Evolutionary conservation across 1,140 invertebrate genomes (phyloP).

Genomic region (Brachionus plicatilis): DNA sequence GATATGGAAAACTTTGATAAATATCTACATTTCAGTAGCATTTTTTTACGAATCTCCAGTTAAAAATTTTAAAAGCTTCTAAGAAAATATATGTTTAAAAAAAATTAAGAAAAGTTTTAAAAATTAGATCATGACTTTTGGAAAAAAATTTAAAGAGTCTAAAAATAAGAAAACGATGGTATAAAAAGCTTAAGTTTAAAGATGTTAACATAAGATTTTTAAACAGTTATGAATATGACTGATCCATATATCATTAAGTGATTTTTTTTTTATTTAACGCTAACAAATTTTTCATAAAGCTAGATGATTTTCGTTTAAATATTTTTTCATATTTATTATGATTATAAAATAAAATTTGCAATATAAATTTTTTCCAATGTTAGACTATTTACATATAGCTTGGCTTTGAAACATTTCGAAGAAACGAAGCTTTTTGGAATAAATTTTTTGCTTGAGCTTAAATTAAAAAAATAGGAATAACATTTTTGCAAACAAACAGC

Average conservation of each 20-base stretch:
- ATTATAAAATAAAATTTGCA: slow-evolving; percentile 7
- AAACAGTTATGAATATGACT: not conserved
- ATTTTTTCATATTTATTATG: not conserved
- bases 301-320: not conserved
- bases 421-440: not conserved
- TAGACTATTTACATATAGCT: not conserved
- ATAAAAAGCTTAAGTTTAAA: not conserved
- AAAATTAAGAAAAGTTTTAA: not conserved
- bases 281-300: not conserved
- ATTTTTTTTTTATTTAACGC: not conserved
- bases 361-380: not conserved
- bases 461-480: not conserved
- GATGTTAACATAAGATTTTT: not conserved
- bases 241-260: not conserved
- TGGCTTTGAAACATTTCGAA: not conserved
- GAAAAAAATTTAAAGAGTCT: no score
- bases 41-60: not conserved
- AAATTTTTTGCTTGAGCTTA: not conserved
- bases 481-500: no score
- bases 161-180: not conserved
- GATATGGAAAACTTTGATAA: slow-evolving; percentile 30
- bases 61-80: not conserved
- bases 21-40: slow-evolving; percentile 36
- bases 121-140: not conserved
- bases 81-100: not conserved